Evolutionary conservation across 2,888 invertebrate species (phyloP).

Genomic region (Phragmatobia fuliginosa): DNA sequence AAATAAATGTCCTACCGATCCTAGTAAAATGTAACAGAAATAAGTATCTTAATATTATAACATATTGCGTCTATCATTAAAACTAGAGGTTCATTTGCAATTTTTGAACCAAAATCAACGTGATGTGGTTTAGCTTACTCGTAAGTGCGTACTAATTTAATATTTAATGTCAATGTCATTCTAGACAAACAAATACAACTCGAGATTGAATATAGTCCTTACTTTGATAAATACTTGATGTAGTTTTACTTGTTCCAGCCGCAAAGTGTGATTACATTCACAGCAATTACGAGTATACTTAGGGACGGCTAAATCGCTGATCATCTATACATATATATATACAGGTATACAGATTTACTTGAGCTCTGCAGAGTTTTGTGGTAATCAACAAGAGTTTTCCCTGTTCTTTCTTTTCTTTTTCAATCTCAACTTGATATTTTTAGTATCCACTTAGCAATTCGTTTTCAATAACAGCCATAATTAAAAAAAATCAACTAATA

Average conservation of each 20-base stretch:
- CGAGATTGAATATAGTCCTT: slow-evolving; percentile 14
- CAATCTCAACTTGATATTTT: no score
- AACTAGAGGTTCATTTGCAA: not conserved
- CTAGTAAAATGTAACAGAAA: no score
- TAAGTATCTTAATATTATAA: not conserved
- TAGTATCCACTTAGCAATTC: not conserved
- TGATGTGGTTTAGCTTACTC: not conserved
- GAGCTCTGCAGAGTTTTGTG: not conserved
- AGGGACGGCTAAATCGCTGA: not conserved
- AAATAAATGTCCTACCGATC: no score
- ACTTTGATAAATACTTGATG: slow-evolving; percentile 21
- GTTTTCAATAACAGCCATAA: not conserved
- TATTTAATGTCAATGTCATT: slow-evolving; percentile 13
- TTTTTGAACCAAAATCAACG: not conserved
- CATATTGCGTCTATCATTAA: not conserved
- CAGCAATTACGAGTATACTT: slow-evolving; percentile 4
- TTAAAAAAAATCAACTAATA: not conserved
- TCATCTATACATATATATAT: not conserved
- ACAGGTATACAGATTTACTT: not conserved
- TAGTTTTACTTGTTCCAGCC: slow-evolving; percentile 11
- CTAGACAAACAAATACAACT: not conserved
- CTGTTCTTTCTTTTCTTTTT: no score
- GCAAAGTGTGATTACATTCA: slow-evolving; percentile 21
- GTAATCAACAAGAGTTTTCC: no score
- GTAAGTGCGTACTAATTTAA: not conserved